phyloP scores from a whole-genome alignment of 2,888 invertebrate genomes.

The Mythimna vitellina region DNA sequence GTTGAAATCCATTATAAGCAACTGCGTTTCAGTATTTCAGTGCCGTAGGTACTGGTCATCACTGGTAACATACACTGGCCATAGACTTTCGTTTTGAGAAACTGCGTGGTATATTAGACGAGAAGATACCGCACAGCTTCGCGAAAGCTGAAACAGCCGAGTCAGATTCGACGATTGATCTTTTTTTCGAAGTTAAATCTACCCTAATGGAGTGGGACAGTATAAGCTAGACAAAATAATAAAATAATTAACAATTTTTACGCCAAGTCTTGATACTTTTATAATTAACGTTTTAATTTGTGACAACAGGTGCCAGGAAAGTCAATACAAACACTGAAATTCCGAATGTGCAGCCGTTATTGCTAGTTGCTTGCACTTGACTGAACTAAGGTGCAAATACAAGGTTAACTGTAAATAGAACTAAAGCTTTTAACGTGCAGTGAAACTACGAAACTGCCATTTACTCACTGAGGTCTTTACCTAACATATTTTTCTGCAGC shows the following conservation, averaged over 20 bases:
- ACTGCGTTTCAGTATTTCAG: too few species aligned
- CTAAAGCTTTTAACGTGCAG: constrained; percentile 24
- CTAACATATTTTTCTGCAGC: constrained; percentile 2
- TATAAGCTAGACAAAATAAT: too few species aligned
- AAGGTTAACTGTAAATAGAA: constrained; percentile 40
- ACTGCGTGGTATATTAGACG: too few species aligned
- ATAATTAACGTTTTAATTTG: constrained; percentile 32
- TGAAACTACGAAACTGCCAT: constrained; percentile 21
- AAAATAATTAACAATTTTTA: constrained; percentile 8
- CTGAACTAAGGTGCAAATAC: constrained; percentile 17
- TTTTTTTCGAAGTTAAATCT: too few species aligned
- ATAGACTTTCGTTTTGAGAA: too few species aligned
- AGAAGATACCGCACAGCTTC: too few species aligned
- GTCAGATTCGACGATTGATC: too few species aligned
- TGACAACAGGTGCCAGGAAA: constrained; percentile 32
- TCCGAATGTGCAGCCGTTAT: constrained; percentile 32
- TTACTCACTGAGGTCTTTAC: constrained; percentile 21
- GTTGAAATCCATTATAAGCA: too few species aligned
- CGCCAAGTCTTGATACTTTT: background rate
- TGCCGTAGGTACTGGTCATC: too few species aligned
- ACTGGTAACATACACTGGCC: too few species aligned
- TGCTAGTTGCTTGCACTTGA: constrained; percentile 28
- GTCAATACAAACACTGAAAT: constrained; percentile 26
- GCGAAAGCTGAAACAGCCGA: too few species aligned
- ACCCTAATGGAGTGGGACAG: too few species aligned